phyloP scores from a whole-genome alignment of 2,797 vertebrate genomes.

The Leptoclinus maculatus region DNA sequence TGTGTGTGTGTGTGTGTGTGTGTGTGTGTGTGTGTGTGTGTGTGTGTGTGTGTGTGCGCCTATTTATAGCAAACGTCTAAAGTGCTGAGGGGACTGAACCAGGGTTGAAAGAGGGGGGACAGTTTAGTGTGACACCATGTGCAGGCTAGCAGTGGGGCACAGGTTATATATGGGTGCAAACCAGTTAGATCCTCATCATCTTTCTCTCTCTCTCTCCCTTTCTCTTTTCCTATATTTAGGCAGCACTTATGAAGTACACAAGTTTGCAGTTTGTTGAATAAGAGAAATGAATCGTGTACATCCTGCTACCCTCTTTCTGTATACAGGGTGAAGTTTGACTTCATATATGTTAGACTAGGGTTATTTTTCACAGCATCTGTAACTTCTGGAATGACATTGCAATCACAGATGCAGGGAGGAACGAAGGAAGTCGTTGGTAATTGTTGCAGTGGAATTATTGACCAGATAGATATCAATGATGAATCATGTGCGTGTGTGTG shows the following conservation, averaged over 20 bases:
- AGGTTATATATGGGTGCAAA: conserved; percentile 61
- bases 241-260: conserved; percentile 22
- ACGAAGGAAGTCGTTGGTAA: not conserved
- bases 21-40: conserved; percentile 27
- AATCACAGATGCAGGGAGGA: not conserved
- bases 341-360: not conserved
- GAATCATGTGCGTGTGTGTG: not conserved
- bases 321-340: not conserved
- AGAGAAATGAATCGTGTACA: conserved; percentile 20
- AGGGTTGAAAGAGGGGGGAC: conserved; percentile 60
- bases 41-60: conserved; percentile 20
- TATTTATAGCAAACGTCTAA: conserved; percentile 71
- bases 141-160: conserved; percentile 35
- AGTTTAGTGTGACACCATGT: conserved; percentile 72
- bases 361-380: not conserved
- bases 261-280: conserved; percentile 31
- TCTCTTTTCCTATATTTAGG: conserved; percentile 54
- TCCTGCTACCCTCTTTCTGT: not conserved
- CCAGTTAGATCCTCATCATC: conserved; percentile 33
- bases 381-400: not conserved
- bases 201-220: conserved; percentile 15
- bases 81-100: conserved; percentile 60
- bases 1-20: conserved; percentile 23
- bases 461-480: conserved; percentile 10
- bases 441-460: conserved; percentile 34